These are phyloP conservation scores for Malaclemys terrapin DNA, from an alignment of 2,113 vertebrate genomes.

Conservation along the genomic window DNA sequence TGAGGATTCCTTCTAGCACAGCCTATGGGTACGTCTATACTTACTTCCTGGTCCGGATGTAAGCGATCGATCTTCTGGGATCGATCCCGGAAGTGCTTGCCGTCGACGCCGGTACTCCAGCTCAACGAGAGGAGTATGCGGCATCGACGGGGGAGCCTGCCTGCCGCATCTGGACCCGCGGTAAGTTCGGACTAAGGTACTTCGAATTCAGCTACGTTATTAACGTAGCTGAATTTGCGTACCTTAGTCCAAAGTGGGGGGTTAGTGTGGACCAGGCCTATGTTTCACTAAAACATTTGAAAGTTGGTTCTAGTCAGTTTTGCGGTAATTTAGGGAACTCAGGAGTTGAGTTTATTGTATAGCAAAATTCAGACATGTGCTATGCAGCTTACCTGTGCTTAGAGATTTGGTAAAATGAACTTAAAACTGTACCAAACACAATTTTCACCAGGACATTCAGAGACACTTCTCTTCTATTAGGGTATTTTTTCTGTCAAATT, in stretches of 20 bases:
- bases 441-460: not conserved
- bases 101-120: too few relatives aligned
- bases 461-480: not conserved
- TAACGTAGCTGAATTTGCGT: too few relatives aligned
- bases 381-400: not conserved
- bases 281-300: not conserved
- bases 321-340: not conserved
- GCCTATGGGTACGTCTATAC: not conserved
- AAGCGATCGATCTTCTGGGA: too few relatives aligned
- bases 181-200: too few relatives aligned
- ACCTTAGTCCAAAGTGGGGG: too few relatives aligned
- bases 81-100: too few relatives aligned
- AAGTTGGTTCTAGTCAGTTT: not conserved
- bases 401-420: not conserved
- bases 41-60: too few relatives aligned
- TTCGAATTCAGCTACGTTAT: too few relatives aligned
- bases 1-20: not conserved
- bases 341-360: not conserved
- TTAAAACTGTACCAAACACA: not conserved
- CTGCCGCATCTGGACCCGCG: too few relatives aligned
- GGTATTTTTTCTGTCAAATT: not conserved
- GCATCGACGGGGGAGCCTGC: too few relatives aligned
- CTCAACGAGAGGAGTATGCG: too few relatives aligned
- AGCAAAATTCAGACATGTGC: not conserved
- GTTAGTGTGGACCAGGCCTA: not conserved